phyloP scores from a whole-genome alignment of 2,113 vertebrate genomes.

The Xiphorhynchus elegans region DNA sequence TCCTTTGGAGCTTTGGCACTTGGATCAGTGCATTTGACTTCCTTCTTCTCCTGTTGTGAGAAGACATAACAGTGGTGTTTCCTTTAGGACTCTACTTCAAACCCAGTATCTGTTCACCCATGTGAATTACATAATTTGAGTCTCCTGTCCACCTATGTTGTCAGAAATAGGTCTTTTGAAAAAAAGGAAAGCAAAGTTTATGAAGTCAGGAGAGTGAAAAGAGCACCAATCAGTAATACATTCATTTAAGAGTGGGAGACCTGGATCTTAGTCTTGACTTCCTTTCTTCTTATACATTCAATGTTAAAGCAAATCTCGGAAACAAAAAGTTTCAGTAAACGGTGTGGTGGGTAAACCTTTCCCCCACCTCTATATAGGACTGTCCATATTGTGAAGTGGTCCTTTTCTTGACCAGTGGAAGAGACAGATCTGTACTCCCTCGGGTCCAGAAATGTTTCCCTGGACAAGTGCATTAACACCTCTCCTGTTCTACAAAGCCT shows the following conservation, averaged over 20 bases:
- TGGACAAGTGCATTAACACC: not conserved
- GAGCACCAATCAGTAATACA: not conserved
- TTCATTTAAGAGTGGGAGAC: not conserved
- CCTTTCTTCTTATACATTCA: not conserved
- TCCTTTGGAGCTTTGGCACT: too few species aligned
- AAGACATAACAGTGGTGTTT: not conserved
- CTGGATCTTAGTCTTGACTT: not conserved
- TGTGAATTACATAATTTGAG: not conserved
- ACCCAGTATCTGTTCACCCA: not conserved
- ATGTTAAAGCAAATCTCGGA: not conserved
- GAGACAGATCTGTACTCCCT: not conserved
- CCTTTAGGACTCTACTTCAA: not conserved
- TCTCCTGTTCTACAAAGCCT: not conserved
- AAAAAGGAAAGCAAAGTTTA: not conserved
- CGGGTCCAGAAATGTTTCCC: not conserved
- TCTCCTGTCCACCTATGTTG: accelerated
- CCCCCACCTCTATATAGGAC: accelerated
- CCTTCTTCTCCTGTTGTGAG: not conserved
- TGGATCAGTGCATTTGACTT: not conserved
- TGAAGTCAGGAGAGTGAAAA: not conserved
- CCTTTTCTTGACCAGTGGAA: not conserved
- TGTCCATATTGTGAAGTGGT: not conserved
- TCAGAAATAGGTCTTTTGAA: not conserved
- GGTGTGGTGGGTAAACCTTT: not conserved
- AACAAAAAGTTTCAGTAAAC: not conserved